Conservation (phyloP, 2,888 invertebrate species). For the Hartigia nigra region DNA sequence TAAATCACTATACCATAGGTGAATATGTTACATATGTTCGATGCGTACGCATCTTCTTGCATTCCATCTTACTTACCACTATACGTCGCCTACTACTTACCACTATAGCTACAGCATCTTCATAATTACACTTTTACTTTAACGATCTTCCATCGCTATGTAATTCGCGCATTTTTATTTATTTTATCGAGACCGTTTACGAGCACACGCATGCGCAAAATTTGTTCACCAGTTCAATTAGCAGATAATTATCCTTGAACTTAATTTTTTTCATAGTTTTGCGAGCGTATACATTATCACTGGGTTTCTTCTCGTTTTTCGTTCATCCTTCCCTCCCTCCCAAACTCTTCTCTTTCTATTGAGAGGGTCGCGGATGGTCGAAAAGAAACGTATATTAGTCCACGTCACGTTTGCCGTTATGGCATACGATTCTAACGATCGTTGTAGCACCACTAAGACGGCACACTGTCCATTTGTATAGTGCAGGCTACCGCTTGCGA, state of each 20-base stretch:
- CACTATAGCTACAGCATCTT: neutral
- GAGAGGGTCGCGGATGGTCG: neutral
- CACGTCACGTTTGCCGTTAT: neutral
- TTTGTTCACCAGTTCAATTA: constrained; percentile 3
- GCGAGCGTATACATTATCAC: constrained; percentile 17
- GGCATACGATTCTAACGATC: constrained; percentile 9
- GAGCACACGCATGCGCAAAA: neutral
- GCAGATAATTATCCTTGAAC: neutral
- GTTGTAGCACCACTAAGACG: constrained; percentile 50
- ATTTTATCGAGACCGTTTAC: neutral
- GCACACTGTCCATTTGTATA: constrained; percentile 36
- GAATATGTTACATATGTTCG: constrained; percentile 50
- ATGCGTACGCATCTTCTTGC: constrained; percentile 25
- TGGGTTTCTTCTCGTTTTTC: constrained; percentile 10
- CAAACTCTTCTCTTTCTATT: neutral
- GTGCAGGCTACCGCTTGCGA: constrained; percentile 38
- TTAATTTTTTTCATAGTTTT: constrained; percentile 5
- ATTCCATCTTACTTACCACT: constrained; percentile 22
- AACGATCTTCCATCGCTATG: neutral
- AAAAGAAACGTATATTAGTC: neutral
- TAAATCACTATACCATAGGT: constrained; percentile 28
- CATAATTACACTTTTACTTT: constrained; percentile 1
- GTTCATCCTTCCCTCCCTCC: neutral
- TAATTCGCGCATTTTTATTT: neutral
- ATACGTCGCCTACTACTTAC: neutral